Base-by-base conservation (phyloP, 1,140 invertebrate species). In the Caenorhabditis tropicalis region DNA sequence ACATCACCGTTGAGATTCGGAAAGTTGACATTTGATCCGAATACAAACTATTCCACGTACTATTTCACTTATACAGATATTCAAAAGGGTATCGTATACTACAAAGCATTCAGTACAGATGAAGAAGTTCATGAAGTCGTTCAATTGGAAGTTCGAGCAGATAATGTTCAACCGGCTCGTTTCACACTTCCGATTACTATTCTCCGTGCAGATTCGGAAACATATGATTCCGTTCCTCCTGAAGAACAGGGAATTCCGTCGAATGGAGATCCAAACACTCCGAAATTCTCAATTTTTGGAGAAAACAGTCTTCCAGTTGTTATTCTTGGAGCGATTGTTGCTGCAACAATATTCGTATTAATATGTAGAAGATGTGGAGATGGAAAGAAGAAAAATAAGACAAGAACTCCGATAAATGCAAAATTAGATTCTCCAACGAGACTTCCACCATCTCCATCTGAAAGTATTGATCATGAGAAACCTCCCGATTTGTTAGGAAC, bases 61-160 rank as follows among this genome's bases (percentile, higher is more conserved):
- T 91, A 91, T 56, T 90, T 90, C 80, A 91, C 89, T 4, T 87
- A 87, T 65, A 60, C 87, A n/a, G 87, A 90, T 60, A 86, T 90
- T 24, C 84, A 74, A 33, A 43, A 70, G 21, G 84, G 84, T 15
- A 85, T 48, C 27, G 60, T 85, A 21, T 85, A 65, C 46, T 85
- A 85, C 51, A 43, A 82, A 15, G 80, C 84, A 21, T 82, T 82
- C 21, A 70, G 70, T 36, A 51, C 31, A 48, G 46, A 48, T 5
- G 56, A 56, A 29, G 84, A 85, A 70, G 84, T 85, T 24, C 51
- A 85, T 39, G 81, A 79, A n/a, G 79, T 60, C 29, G 84, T 85
- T 43, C 48, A 70, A n/a, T 31, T 85, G 19, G 84, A 85, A 74
- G 65, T 85, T 6, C 56, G 81, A 16, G 84, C 84, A 6, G 84